Conservation (phyloP, 2,113 vertebrate species). For the Nipponia nippon region DNA sequence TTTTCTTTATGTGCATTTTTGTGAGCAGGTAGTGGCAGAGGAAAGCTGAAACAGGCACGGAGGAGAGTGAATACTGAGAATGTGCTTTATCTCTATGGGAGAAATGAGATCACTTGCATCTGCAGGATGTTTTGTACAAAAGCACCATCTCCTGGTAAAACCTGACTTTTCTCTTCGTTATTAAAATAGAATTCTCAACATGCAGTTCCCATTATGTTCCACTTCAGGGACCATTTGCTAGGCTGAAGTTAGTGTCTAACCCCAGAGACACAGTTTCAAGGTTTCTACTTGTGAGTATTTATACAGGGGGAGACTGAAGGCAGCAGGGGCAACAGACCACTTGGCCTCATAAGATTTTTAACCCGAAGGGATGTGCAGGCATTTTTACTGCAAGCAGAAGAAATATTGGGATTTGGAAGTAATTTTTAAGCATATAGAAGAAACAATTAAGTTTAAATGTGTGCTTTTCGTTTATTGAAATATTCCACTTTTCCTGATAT, state of each 20-base stretch:
- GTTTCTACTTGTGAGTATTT: neutral
- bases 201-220: neutral
- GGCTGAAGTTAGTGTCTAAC: neutral
- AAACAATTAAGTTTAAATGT: neutral
- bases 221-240: neutral
- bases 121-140: slow-evolving; percentile 68
- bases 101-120: slow-evolving; percentile 5
- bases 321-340: neutral
- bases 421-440: neutral
- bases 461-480: neutral
- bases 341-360: neutral
- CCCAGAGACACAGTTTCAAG: neutral
- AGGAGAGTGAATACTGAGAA: neutral
- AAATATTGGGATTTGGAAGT: neutral
- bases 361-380: neutral
- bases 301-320: neutral
- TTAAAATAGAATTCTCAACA: neutral
- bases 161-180: neutral
- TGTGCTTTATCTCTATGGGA: neutral
- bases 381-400: neutral
- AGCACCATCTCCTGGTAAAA: slow-evolving; percentile 78
- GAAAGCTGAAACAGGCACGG: neutral
- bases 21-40: neutral
- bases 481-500: neutral
- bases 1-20: neutral